Percentiles rank a stretch among this genome's conserved stretches.
These are phyloP conservation scores for Engraulis encrasicolus DNA, from an alignment of 2,113 vertebrate genomes.

Conservation along the genomic window DNA sequence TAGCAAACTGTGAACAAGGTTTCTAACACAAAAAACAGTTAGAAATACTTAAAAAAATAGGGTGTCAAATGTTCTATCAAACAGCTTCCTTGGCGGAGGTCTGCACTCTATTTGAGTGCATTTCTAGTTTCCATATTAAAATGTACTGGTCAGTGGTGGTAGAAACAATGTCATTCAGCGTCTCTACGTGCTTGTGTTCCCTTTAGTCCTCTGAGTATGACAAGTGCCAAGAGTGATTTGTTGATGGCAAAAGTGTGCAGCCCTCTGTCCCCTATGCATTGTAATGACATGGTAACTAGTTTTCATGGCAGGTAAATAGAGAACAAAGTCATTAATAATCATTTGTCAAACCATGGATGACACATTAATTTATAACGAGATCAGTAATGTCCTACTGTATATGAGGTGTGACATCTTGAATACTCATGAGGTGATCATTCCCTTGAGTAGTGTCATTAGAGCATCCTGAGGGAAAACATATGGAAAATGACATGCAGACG, in stretches of 20 bases:
- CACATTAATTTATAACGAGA: background rate
- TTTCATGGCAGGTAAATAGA: slow-evolving; percentile 3
- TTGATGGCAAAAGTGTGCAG: background rate
- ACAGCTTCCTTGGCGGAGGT: no score
- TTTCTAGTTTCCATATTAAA: background rate
- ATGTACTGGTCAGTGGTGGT: background rate
- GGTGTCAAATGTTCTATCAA: no score
- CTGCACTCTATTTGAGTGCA: no score
- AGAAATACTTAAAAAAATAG: no score
- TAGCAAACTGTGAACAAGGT: no score
- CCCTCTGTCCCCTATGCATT: background rate
- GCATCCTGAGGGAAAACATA: background rate
- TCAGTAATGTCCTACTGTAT: background rate
- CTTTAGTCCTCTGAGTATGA: background rate
- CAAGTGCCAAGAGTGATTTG: background rate
- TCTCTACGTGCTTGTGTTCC: no score
- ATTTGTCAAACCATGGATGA: background rate
- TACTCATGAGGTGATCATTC: background rate
- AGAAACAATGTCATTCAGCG: background rate
- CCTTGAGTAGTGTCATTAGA: background rate
- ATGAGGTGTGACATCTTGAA: slow-evolving; percentile 15
- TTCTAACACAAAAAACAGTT: no score
- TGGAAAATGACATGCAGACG: background rate
- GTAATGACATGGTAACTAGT: background rate
- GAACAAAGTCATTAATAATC: background rate